A percentile compares a stretch with the other conserved stretches of the same genome.
Evolutionary conservation across 2,113 vertebrate genomes (phyloP).

Genomic region (Erythrolamprus reginae): DNA sequence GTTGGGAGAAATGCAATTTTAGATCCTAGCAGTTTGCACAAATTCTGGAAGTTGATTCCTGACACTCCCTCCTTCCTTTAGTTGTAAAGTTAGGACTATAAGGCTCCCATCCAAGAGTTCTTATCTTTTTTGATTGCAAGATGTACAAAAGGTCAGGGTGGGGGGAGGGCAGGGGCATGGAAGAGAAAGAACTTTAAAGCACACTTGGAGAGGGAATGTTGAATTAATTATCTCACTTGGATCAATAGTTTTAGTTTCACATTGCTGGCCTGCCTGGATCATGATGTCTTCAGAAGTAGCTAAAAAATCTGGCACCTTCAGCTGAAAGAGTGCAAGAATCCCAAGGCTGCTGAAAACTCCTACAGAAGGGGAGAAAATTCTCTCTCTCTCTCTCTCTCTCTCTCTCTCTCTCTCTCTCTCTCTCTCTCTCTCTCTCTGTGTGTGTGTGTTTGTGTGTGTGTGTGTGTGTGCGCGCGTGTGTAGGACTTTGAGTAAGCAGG

Average conservation of each 20-base stretch:
- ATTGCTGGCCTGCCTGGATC: constrained; percentile 25
- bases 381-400: no score
- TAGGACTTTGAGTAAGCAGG: not conserved
- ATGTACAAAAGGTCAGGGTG: not conserved
- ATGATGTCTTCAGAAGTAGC: constrained; percentile 47
- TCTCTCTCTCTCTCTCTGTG: no score
- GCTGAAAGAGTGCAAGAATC: not conserved
- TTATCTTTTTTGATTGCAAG: not conserved
- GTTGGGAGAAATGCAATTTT: not conserved
- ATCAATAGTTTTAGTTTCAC: constrained; percentile 41
- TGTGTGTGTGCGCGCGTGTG: no score
- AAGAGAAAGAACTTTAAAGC: constrained; percentile 33
- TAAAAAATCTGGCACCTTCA: constrained; percentile 39
- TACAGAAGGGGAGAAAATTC: not conserved
- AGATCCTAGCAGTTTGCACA: not conserved
- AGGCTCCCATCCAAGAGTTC: constrained; percentile 31
- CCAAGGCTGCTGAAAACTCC: not conserved
- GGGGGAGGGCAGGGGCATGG: not conserved
- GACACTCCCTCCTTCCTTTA: constrained; percentile 30
- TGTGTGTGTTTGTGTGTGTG: no score
- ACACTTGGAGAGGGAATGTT: constrained; percentile 30
- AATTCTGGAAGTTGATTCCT: not conserved
- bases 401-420: no score
- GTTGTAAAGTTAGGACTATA: constrained; percentile 30
- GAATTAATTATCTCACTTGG: constrained; percentile 46